A percentile compares a stretch with the other conserved stretches of the same genome.
phyloP scores from a whole-genome alignment of 2,113 vertebrate species.

The Heterotis niloticus region DNA sequence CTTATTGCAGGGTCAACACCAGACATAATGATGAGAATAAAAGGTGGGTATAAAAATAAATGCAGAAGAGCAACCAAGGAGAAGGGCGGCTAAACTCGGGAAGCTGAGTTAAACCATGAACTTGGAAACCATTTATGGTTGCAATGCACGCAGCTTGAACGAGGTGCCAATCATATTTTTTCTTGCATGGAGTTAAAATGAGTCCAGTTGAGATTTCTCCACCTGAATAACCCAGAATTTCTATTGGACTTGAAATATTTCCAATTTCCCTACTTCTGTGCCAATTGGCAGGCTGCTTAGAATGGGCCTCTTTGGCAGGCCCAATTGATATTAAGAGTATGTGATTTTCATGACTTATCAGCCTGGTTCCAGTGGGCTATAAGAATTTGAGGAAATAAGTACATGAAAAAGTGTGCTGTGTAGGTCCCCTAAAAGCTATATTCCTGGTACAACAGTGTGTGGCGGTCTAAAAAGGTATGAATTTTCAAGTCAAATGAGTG shows the following conservation, averaged over 20 bases:
- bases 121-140: neutral
- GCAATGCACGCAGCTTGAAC: neutral
- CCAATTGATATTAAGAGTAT: neutral
- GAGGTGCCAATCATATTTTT: neutral
- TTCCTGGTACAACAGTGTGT: neutral
- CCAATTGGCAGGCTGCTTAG: neutral
- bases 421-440: neutral
- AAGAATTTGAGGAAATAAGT: slow-evolving; percentile 19
- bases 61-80: neutral
- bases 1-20: neutral
- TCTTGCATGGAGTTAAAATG: neutral
- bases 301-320: neutral
- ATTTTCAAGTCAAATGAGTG: too few relatives aligned
- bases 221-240: slow-evolving; percentile 16
- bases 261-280: neutral
- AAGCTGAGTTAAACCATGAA: neutral
- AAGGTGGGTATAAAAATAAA: neutral
- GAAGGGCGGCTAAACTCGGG: too few relatives aligned
- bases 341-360: neutral
- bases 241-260: slow-evolving; percentile 5
- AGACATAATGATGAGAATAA: neutral
- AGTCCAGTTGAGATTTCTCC: slow-evolving; percentile 17
- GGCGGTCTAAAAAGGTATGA: neutral
- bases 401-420: neutral
- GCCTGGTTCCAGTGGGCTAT: slow-evolving; percentile 5